Base-by-base conservation (phyloP, 2,888 invertebrate genomes). In the Drosophila cyrtoloma region DNA sequence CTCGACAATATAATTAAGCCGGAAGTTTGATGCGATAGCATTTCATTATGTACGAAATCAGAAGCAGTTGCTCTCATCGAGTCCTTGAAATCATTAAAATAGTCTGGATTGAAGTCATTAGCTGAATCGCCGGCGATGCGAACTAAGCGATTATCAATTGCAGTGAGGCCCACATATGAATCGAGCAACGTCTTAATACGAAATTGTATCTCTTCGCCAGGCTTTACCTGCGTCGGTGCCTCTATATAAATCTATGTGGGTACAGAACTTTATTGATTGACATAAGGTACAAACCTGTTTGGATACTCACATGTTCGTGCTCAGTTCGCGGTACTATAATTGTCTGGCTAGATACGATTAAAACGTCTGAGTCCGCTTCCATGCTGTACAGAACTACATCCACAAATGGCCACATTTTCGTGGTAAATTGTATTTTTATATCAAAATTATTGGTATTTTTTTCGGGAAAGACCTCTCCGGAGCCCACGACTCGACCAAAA, bases 101-200 rank as follows among this genome's bases (percentile, higher is more conserved):
- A 67, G 5, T 33, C 12, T 0, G 22, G 19, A 10, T 7, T 32
- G 12, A 75, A 32, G 51, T 78, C 71, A 30, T 71, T 74, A 3
- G 5, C 4, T 2, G 5, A 10, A 1, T 32, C 28, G 37, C 52
- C 51, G 9, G 16, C n/a, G 6, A 30, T 5, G 0, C 26, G 16
- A 47, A 32, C 6, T 5, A 42, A 14, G 3, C 33, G 63, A 10
- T 5, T 61, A 26, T 79, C 67, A 3, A 72, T 64, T 12, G 55
- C 69, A 0, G 30, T 2, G 9, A 81, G 33, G 5, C 66, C 78
- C 22, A 81, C 44, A 64, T 58, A 81, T 4, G 81, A 73, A 22
- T 57, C 10, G 5, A 52, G n/a, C 2, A 35, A 28, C 0, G 79
- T 42, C 3, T 30, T 66, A 10, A 78, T 47, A 0, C 33, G 39